Evolutionary conservation across 2,113 vertebrate species (phyloP).

Genomic region (Lamprologus callipterus): DNA sequence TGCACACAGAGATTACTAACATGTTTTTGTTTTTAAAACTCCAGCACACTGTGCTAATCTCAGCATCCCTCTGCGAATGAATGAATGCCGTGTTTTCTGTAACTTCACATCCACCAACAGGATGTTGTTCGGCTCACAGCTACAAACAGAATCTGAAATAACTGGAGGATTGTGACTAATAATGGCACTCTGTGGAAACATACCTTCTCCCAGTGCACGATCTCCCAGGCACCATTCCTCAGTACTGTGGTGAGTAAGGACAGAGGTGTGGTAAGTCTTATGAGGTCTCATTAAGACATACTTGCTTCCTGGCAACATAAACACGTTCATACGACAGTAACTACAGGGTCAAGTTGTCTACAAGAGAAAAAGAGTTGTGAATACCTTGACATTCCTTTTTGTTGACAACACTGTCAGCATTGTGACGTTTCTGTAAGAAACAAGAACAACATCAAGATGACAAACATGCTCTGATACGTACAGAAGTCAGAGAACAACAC

Average conservation of each 20-base stretch:
- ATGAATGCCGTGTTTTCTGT: background rate
- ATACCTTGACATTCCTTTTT: conserved; percentile 97
- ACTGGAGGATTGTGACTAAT: background rate
- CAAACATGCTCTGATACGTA: background rate
- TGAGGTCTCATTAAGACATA: background rate
- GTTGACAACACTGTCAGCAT: conserved; percentile 91
- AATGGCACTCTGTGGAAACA: background rate
- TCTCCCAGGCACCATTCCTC: conserved; percentile 97
- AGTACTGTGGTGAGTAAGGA: conserved; percentile 72
- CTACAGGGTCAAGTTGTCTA: background rate
- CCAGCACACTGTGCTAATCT: background rate
- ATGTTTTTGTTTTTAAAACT: background rate
- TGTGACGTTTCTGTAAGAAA: conserved; percentile 88
- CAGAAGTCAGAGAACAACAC: background rate
- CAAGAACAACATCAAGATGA: background rate
- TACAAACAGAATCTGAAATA: background rate
- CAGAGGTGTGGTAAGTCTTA: background rate
- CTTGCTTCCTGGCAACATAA: background rate
- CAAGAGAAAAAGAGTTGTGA: background rate
- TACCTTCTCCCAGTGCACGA: conserved; percentile 99
- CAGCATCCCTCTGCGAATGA: rapidly evolving
- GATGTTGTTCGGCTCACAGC: rapidly evolving
- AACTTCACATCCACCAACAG: background rate
- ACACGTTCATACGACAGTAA: background rate
- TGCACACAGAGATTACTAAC: background rate